These are phyloP conservation scores for Hypothenemus hampei DNA, from an alignment of 1,140 invertebrate species.

Conservation along the genomic window DNA sequence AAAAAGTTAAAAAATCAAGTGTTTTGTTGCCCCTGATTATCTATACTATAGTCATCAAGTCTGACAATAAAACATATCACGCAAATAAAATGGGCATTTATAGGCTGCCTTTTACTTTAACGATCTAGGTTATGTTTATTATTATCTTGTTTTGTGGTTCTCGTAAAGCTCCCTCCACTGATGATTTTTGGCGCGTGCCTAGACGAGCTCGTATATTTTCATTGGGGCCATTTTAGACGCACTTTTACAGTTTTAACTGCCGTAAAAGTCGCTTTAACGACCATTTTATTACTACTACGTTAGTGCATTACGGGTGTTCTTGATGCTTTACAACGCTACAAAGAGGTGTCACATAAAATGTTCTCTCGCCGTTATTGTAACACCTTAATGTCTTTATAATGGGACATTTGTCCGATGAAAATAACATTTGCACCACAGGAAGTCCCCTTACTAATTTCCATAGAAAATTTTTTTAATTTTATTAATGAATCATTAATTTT, in stretches of 20 bases:
- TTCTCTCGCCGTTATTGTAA: slow-evolving; percentile 21
- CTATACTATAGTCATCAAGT: no score
- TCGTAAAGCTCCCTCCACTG: slow-evolving; percentile 39
- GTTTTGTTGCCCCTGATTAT: no score
- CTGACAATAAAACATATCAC: no score
- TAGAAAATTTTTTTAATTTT: background rate
- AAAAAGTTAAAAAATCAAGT: no score
- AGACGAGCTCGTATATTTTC: slow-evolving; percentile 41
- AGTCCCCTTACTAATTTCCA: slow-evolving; percentile 2
- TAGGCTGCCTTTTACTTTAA: slow-evolving; percentile 33
- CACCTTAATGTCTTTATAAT: slow-evolving; percentile 23
- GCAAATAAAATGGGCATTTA: slow-evolving; percentile 44
- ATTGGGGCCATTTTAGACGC: slow-evolving; percentile 40
- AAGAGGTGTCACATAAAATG: slow-evolving; percentile 36
- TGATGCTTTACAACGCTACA: slow-evolving; percentile 31
- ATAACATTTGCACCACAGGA: slow-evolving; percentile 15
- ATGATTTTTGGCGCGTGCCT: slow-evolving; percentile 42
- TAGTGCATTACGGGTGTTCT: slow-evolving; percentile 28
- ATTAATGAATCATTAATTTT: no score
- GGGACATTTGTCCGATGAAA: slow-evolving; percentile 7
- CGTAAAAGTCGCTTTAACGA: slow-evolving; percentile 44
- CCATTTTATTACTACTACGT: slow-evolving; percentile 44
- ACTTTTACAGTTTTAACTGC: slow-evolving; percentile 45
- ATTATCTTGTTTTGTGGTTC: slow-evolving; percentile 38
- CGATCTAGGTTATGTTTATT: slow-evolving; percentile 44